A percentile compares a stretch with the other conserved stretches of the same genome.
Evolutionary conservation across 2,888 invertebrate species (phyloP).

Genomic region (Herminia tarsipennalis): DNA sequence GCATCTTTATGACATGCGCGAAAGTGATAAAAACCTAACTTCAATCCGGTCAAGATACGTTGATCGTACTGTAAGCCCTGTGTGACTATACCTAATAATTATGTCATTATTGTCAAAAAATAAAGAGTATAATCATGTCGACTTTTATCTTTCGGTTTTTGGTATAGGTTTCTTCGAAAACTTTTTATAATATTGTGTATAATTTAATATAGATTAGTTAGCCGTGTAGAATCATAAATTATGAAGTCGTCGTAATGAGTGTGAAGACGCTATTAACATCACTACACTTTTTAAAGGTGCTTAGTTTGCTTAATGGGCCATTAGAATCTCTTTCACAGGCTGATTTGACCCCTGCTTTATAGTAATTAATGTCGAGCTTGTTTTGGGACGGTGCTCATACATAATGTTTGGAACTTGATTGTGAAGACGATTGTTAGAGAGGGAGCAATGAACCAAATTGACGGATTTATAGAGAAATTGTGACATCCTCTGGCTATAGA

Average conservation of each 20-base stretch:
- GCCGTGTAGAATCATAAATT: slow-evolving; percentile 57
- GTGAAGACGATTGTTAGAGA: no score
- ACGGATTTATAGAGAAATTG: no score
- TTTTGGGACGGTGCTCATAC: slow-evolving; percentile 2
- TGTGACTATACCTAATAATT: no score
- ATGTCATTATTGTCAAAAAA: no score
- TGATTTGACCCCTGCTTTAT: slow-evolving; percentile 40
- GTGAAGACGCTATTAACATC: slow-evolving; percentile 60
- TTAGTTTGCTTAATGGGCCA: slow-evolving; percentile 55
- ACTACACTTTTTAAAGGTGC: slow-evolving; percentile 44
- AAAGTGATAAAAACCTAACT: no score
- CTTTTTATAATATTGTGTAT: neutral
- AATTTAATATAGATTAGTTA: slow-evolving; percentile 4
- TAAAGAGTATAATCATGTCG: no score
- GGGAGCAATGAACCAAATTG: no score
- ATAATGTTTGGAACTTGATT: neutral
- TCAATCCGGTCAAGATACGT: no score
- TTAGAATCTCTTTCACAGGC: slow-evolving; percentile 52
- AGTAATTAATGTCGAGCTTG: slow-evolving; percentile 40
- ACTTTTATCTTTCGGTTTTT: no score
- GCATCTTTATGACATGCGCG: no score
- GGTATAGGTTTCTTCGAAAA: neutral
- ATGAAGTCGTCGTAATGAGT: slow-evolving; percentile 61
- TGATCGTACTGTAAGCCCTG: no score
- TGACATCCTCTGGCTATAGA: no score